These are phyloP conservation scores for Esox masquinongy DNA, from an alignment of 2,797 vertebrate genomes.

Conservation along the genomic window DNA sequence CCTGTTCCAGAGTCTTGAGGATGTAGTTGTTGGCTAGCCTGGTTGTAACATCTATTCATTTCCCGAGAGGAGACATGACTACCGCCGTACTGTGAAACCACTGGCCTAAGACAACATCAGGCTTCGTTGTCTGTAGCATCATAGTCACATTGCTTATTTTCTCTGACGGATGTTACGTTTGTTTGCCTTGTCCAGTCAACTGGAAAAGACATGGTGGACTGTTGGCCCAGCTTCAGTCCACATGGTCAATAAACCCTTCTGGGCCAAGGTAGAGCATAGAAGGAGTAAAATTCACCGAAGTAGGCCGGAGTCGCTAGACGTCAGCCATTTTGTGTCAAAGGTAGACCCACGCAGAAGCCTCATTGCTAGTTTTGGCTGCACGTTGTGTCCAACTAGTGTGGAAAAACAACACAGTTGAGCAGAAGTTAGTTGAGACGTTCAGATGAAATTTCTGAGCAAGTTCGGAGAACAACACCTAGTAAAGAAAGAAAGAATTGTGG, in stretches of 20 bases:
- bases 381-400: slow-evolving; percentile 36
- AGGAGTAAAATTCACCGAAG: slow-evolving; percentile 29
- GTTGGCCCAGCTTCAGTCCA: background rate
- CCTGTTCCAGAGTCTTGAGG: background rate
- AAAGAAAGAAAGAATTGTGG: slow-evolving; percentile 1
- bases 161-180: background rate
- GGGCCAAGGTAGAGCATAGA: background rate
- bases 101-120: background rate
- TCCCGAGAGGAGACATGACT: background rate
- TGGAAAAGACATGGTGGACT: background rate
- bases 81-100: background rate
- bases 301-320: slow-evolving; percentile 7
- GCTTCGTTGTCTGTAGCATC: background rate
- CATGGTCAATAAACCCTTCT: background rate
- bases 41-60: slow-evolving; percentile 5
- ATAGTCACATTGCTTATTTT: background rate
- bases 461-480: slow-evolving; percentile 7
- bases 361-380: slow-evolving; percentile 47
- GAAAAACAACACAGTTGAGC: slow-evolving; percentile 39
- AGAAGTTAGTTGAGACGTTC: slow-evolving; percentile 9
- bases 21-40: background rate
- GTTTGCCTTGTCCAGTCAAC: background rate
- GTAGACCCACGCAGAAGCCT: slow-evolving; percentile 48
- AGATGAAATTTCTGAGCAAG: slow-evolving; percentile 14
- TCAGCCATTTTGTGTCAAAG: slow-evolving; percentile 40